Evolutionary conservation across 64 coral and sea anemone genomes (phyloP).

Genomic region (Porites lutea): DNA sequence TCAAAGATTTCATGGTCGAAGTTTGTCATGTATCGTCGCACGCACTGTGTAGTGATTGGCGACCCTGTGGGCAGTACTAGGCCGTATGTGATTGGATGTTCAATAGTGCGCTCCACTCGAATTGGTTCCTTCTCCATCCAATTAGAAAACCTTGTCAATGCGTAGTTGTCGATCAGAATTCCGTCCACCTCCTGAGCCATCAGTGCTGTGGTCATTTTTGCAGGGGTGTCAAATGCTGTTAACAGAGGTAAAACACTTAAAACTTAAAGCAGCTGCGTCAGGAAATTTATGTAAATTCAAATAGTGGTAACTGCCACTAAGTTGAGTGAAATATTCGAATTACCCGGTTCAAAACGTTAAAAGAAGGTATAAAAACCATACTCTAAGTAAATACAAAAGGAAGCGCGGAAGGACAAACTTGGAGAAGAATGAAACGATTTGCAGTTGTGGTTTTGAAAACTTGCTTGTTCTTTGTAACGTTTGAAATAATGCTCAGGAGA

Average conservation of each 20-base stretch:
- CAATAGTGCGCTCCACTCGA: slow-evolving; percentile 71
- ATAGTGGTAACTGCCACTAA: too few relatives aligned
- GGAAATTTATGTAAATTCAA: not conserved
- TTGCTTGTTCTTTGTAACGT: too few relatives aligned
- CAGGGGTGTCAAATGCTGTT: slow-evolving; percentile 64
- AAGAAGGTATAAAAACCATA: too few relatives aligned
- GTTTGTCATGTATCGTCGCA: slow-evolving; percentile 78
- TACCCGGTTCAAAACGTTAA: too few relatives aligned
- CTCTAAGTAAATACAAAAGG: too few relatives aligned
- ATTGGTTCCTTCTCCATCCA: slow-evolving; percentile 42
- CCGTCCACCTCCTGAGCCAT: slow-evolving; percentile 61
- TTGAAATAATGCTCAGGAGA: too few relatives aligned
- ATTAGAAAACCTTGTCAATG: slow-evolving; percentile 86
- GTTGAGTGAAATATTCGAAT: too few relatives aligned
- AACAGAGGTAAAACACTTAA: not conserved
- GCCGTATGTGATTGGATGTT: slow-evolving; percentile 87
- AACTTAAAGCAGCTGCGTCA: not conserved
- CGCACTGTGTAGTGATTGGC: slow-evolving; percentile 53
- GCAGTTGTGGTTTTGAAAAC: too few relatives aligned
- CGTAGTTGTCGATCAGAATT: slow-evolving; percentile 88
- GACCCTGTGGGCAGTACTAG: slow-evolving; percentile 75
- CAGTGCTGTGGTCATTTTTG: slow-evolving; percentile 64
- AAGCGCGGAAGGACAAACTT: too few relatives aligned
- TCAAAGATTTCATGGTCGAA: slow-evolving; percentile 91
- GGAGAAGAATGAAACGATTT: too few relatives aligned